Conservation (phyloP, 2,797 vertebrate species). For the Taeniopygia guttata region DNA sequence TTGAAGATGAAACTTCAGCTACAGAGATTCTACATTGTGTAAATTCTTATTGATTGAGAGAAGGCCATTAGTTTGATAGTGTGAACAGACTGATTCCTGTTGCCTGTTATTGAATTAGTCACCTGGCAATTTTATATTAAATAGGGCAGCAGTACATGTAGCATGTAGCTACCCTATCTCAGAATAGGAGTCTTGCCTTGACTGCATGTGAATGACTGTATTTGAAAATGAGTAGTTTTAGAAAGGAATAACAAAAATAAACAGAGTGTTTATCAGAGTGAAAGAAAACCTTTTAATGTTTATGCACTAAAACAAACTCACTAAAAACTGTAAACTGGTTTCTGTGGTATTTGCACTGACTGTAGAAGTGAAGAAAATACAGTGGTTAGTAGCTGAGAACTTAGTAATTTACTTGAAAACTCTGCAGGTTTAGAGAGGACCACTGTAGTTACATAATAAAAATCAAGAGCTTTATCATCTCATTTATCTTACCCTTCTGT, state of each 20-base stretch:
- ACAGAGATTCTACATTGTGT: neutral
- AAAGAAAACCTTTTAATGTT: neutral
- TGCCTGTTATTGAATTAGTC: neutral
- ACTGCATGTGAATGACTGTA: neutral
- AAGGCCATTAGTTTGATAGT: neutral
- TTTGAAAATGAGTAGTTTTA: neutral
- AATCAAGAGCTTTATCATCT: no score
- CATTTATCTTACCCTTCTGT: neutral
- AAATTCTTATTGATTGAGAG: neutral
- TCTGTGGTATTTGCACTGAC: neutral
- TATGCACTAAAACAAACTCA: rapidly evolving
- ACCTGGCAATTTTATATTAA: neutral
- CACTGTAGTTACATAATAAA: neutral
- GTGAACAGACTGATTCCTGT: neutral
- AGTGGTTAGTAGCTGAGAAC: neutral
- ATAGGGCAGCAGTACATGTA: neutral
- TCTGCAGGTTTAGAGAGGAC: neutral
- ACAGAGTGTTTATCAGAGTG: neutral
- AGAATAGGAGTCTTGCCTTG: neutral
- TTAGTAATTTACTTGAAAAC: neutral
- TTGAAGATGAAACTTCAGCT: neutral
- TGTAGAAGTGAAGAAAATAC: neutral
- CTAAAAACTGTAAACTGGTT: neutral
- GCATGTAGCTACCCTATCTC: neutral
- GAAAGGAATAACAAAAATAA: neutral